Evolutionary conservation across 2,113 vertebrate genomes (phyloP).

Genomic region (rabbit (Oryctolagus cuniculus)): DNA sequence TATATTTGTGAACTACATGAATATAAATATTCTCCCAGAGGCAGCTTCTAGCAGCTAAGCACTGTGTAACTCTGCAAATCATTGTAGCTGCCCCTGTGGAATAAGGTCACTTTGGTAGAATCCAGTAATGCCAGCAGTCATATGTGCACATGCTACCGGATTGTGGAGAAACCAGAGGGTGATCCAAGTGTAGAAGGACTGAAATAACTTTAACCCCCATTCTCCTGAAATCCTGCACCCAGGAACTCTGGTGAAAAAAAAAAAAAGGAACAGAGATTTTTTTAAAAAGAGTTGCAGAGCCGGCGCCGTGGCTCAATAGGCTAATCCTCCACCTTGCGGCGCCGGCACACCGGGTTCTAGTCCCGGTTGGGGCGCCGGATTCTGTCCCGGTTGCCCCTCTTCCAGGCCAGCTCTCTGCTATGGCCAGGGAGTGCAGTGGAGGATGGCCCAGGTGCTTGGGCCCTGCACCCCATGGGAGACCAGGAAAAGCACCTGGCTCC

Average conservation of each 20-base stretch:
- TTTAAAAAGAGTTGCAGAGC: too few relatives aligned
- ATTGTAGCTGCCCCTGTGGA: constrained; percentile 27
- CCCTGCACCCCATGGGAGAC: too few relatives aligned
- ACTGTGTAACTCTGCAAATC: constrained; percentile 65
- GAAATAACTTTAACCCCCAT: constrained; percentile 47
- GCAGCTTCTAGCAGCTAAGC: constrained; percentile 59
- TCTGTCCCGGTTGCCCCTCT: too few relatives aligned
- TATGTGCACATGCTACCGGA: not conserved
- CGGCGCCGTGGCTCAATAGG: too few relatives aligned
- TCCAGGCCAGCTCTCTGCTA: too few relatives aligned
- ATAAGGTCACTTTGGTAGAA: constrained; percentile 41
- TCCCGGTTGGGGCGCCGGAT: too few relatives aligned
- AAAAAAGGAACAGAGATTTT: constrained; percentile 21
- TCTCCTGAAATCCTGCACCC: not conserved
- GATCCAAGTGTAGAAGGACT: not conserved
- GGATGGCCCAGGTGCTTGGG: too few relatives aligned
- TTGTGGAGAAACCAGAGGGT: not conserved
- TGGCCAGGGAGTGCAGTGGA: too few relatives aligned
- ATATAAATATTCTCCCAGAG: constrained; percentile 78
- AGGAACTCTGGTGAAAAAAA: constrained; percentile 36
- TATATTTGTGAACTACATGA: constrained; percentile 79
- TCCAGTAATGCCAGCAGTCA: constrained; percentile 15
- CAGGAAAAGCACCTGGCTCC: too few relatives aligned
- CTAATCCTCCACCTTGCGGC: too few relatives aligned
- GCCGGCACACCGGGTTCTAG: too few relatives aligned